phyloP scores from a whole-genome alignment of 2,888 invertebrate species.

The Lasioglossum villosulum region DNA sequence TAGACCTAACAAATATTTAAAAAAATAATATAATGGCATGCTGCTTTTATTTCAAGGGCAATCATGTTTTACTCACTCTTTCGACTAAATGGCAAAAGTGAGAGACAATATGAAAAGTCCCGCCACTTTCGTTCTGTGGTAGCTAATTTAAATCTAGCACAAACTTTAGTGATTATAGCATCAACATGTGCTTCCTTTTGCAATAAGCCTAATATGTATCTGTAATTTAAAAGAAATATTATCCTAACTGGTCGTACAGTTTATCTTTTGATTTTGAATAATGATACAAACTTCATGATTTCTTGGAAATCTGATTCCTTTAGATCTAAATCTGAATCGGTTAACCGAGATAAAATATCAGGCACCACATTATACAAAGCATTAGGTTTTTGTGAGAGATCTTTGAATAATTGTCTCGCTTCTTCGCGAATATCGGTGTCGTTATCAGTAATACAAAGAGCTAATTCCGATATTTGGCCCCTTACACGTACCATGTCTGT shows the following conservation, averaged over 20 bases:
- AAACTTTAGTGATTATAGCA: constrained; percentile 95
- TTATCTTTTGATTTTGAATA: neutral
- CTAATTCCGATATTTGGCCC: constrained; percentile 94
- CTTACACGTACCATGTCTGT: constrained; percentile 98
- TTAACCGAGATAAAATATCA: constrained; percentile 95
- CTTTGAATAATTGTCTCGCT: constrained; percentile 93
- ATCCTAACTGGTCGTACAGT: neutral
- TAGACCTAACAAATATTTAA: constrained; percentile 71
- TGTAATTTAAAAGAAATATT: constrained; percentile 81
- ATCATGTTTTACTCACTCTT: constrained; percentile 80
- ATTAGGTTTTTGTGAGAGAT: constrained; percentile 94
- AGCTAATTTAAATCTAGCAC: constrained; percentile 92
- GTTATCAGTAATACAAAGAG: constrained; percentile 91
- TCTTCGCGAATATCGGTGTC: constrained; percentile 87
- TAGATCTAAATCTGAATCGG: constrained; percentile 90
- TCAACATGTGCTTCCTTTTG: constrained; percentile 96
- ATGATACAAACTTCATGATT: constrained; percentile 90
- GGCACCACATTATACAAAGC: constrained; percentile 97
- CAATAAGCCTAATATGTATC: constrained; percentile 92
- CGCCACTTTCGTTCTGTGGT: constrained; percentile 92
- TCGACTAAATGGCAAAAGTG: constrained; percentile 92
- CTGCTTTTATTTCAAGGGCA: neutral
- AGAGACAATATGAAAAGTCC: constrained; percentile 94
- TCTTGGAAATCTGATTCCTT: constrained; percentile 90
- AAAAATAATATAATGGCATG: neutral